These are phyloP conservation scores for Aethes cnicana DNA, from an alignment of 2,888 invertebrate species.

Conservation along the genomic window DNA sequence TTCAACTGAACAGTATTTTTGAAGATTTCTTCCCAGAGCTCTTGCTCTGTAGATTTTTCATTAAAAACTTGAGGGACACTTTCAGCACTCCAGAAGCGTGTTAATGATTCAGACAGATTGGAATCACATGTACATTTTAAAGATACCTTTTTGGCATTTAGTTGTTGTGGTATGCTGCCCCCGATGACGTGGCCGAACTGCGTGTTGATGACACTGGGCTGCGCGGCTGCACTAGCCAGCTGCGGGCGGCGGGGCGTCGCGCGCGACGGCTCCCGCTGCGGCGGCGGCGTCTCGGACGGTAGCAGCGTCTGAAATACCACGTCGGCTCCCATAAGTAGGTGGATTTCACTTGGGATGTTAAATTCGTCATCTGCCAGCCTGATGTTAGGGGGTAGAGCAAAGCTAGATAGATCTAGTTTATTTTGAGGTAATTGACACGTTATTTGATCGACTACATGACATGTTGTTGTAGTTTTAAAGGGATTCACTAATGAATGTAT, in stretches of 20 bases:
- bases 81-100: constrained; percentile 22
- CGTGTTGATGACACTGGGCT: constrained; percentile 15
- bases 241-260: not conserved
- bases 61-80: constrained; percentile 29
- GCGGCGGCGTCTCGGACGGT: constrained; percentile 18
- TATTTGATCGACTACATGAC: constrained; percentile 32
- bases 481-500: constrained; percentile 20
- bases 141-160: not conserved
- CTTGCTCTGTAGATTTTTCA: constrained; percentile 27
- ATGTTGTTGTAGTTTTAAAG: constrained; percentile 20
- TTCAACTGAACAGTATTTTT: constrained; percentile 15
- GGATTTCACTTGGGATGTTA: constrained; percentile 25
- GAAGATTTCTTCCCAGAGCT: constrained; percentile 30
- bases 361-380: constrained; percentile 30
- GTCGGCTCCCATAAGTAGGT: constrained; percentile 31
- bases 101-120: constrained; percentile 6
- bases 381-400: constrained; percentile 20
- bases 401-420: constrained; percentile 14
- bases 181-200: constrained; percentile 25
- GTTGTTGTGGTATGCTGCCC: constrained; percentile 14
- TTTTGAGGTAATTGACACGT: constrained; percentile 33
- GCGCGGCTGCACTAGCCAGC: not conserved
- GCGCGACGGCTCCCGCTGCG: not conserved
- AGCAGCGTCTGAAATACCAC: constrained; percentile 34
- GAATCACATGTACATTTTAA: constrained; percentile 18